Evolutionary conservation across 1,140 invertebrate genomes (phyloP).

Genomic region (Zaprionus nigranus): DNA sequence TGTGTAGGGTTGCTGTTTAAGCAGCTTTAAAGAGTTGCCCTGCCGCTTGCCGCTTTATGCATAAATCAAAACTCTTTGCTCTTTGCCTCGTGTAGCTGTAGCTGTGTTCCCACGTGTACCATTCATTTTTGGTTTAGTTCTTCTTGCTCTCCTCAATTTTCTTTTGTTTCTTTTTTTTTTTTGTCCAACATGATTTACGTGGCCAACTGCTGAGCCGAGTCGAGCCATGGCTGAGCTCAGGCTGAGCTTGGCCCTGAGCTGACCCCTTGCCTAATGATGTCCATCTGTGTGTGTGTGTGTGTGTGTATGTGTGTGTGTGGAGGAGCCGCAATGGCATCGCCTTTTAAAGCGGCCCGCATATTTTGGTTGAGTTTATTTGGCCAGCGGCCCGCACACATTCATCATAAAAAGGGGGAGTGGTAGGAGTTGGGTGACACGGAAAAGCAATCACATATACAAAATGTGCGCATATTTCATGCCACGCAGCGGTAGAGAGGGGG

Average conservation of each 20-base stretch:
- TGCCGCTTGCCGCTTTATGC: slow-evolving; percentile 44
- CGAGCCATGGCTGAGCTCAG: slow-evolving; percentile 23
- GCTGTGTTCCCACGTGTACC: slow-evolving; percentile 65
- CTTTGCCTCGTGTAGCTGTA: slow-evolving; percentile 9
- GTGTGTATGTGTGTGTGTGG: slow-evolving; percentile 38
- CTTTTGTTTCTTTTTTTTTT: slow-evolving; percentile 25
- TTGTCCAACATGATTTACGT: slow-evolving; percentile 68
- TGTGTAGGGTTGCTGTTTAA: slow-evolving; percentile 4
- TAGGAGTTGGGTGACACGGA: slow-evolving; percentile 40
- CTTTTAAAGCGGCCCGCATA: slow-evolving; percentile 74
- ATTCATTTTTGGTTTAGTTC: slow-evolving; percentile 58
- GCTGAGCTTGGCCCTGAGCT: slow-evolving; percentile 9
- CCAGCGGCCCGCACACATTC: slow-evolving; percentile 70
- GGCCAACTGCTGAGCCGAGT: slow-evolving; percentile 1
- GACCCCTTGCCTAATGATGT: slow-evolving; percentile 71
- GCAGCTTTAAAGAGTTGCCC: slow-evolving; percentile 22
- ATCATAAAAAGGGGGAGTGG: slow-evolving; percentile 64
- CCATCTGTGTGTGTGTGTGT: slow-evolving; percentile 62
- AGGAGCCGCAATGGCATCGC: slow-evolving; percentile 35
- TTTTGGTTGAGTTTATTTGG: slow-evolving; percentile 77
- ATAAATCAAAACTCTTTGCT: slow-evolving; percentile 72
- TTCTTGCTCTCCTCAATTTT: background rate
- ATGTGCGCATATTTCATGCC: slow-evolving; percentile 61
- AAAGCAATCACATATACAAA: slow-evolving; percentile 66
- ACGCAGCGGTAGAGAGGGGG: background rate